Base-by-base conservation (phyloP, 2,888 invertebrate genomes). In the Crematogaster levior region DNA sequence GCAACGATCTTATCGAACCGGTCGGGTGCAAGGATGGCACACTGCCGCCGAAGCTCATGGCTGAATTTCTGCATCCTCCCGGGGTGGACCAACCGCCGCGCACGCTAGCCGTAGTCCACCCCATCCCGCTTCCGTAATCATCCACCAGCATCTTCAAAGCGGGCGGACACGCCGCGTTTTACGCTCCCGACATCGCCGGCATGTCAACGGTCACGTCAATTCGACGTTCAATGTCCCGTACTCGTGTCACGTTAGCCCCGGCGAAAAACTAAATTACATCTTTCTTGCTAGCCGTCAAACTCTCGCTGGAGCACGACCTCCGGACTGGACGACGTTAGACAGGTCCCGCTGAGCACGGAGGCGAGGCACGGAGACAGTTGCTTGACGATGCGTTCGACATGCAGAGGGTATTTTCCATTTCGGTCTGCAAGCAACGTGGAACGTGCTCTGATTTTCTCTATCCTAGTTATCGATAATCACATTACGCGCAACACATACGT, bases 11-110 rank as follows among this genome's bases (percentile, higher is more conserved):
- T 84, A 94, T 90, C 60, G 94, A 94, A 81, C 93, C 94, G 24
- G 93, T 89, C 9, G 93, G 93, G 83, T 94, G 93, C n/a, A 94
- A 92, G 9, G 93, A 94, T 24, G 93, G 94, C 60, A 94, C 94
- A 83, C 94, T 94, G 73, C 94, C 94, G n/a, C 93, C 93, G 82
- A 94, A 93, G 88, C 93, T 93, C 93, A 93, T 93, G 75, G 92
- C 90, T 15, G 94, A 93, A 90, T 92, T 93, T 85, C 93, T 92
- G 88, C 93, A 93, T 82, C 92, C 93, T 56, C 86, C 86, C 30
- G 94, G 93, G 75, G 94, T 94, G 61, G 93, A 93, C 94, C 94
- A 94, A 83, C 94, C 94, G 15, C 92, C 93, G 70, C 91, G 90
- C 73, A 91, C 87, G 79, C 89, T 88, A 68, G 87, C 61, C 82